These are phyloP conservation scores for Parnassius orleans DNA, from an alignment of 2,888 invertebrate species.

Conservation along the genomic window DNA sequence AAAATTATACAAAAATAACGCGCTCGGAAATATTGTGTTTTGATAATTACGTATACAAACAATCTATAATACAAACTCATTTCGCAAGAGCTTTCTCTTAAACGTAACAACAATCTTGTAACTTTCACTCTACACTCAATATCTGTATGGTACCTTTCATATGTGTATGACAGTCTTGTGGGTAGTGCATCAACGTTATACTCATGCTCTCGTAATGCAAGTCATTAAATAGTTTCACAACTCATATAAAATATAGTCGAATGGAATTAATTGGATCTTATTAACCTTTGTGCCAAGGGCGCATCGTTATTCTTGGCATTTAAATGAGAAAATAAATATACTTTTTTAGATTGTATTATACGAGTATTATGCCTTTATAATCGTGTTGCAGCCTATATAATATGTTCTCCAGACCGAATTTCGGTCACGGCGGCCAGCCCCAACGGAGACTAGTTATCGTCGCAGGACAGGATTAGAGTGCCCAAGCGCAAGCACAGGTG, in stretches of 20 bases:
- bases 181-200: constrained; percentile 10
- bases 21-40: constrained; percentile 4
- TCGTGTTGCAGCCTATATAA: too few relatives aligned
- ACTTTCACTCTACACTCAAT: constrained; percentile 25
- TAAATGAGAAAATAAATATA: too few relatives aligned
- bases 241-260: not conserved
- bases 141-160: constrained; percentile 6
- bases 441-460: too few relatives aligned
- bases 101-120: constrained; percentile 11
- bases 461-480: too few relatives aligned
- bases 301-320: not conserved
- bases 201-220: not conserved
- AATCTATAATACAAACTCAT: constrained; percentile 24
- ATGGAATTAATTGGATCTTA: constrained; percentile 1
- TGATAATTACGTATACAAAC: constrained; percentile 6
- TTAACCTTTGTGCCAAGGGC: constrained; percentile 4
- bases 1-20: not conserved
- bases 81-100: constrained; percentile 27
- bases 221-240: not conserved
- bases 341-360: too few relatives aligned
- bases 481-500: too few relatives aligned
- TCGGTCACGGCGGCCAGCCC: too few relatives aligned
- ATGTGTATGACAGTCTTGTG: constrained; percentile 13
- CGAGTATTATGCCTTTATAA: too few relatives aligned
- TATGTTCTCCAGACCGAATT: too few relatives aligned